Conservation (phyloP, 2,113 vertebrate genomes). For the Callipepla squamata region DNA sequence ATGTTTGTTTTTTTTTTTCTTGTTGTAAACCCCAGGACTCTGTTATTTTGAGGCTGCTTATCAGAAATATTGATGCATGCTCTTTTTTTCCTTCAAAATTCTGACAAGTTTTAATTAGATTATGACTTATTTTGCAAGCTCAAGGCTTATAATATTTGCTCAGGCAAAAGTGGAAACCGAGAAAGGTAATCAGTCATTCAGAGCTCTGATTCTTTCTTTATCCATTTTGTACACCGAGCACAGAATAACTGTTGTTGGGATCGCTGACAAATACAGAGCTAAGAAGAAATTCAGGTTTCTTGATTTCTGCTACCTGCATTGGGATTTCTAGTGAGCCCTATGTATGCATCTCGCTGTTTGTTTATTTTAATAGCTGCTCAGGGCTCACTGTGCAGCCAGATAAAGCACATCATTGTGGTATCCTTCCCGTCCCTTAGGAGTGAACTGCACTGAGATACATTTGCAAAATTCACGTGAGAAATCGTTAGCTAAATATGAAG, state of each 20-base stretch:
- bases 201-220: not conserved
- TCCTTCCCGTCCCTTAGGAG: not conserved
- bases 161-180: slow-evolving; percentile 26
- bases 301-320: not conserved
- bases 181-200: slow-evolving; percentile 7
- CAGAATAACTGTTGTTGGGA: not conserved
- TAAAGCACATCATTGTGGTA: not conserved
- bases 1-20: not conserved
- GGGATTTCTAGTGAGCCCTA: not conserved
- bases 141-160: slow-evolving; percentile 39
- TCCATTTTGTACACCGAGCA: not conserved
- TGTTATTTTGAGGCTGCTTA: not conserved
- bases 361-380: not conserved
- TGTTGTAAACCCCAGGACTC: not conserved
- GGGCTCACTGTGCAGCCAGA: not conserved
- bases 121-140: slow-evolving; percentile 35
- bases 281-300: not conserved
- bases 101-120: slow-evolving; percentile 19
- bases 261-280: not conserved
- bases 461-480: not conserved
- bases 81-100: not conserved
- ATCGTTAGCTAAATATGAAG: not conserved
- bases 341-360: not conserved
- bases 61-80: not conserved
- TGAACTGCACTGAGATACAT: not conserved